These are phyloP conservation scores for Sturnus vulgaris DNA, from an alignment of 2,113 vertebrate species.

Conservation along the genomic window DNA sequence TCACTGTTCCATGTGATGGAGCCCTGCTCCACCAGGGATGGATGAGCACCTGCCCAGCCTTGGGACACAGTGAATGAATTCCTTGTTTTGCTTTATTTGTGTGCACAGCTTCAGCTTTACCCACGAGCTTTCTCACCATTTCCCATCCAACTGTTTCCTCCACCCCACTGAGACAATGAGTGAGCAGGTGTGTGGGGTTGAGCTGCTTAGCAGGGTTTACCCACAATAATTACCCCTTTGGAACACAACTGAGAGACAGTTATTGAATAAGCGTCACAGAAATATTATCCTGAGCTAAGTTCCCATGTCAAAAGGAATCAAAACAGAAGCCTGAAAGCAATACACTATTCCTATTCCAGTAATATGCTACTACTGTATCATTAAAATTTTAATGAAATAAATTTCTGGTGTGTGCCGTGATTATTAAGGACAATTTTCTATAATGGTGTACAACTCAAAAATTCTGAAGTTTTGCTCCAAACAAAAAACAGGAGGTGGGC, in stretches of 20 bases:
- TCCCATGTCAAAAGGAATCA: not conserved
- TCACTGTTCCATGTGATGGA: fast-evolving
- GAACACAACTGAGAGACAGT: not conserved
- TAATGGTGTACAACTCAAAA: not conserved
- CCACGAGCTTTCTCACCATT: fast-evolving
- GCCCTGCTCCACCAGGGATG: not conserved
- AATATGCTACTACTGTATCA: not conserved
- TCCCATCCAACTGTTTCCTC: not conserved
- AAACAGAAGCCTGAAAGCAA: not conserved
- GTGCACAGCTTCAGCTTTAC: not conserved
- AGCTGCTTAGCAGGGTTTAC: not conserved
- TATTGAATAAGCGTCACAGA: not conserved
- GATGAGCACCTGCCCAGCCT: fast-evolving
- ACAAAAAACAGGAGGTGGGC: not conserved
- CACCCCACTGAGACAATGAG: not conserved
- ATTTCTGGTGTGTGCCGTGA: not conserved
- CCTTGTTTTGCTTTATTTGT: not conserved
- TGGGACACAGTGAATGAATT: not conserved
- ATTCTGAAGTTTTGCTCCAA: not conserved
- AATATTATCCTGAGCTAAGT: not conserved
- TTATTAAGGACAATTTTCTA: not conserved
- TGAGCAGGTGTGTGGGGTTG: fast-evolving
- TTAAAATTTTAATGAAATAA: not conserved
- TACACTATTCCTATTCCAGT: not conserved
- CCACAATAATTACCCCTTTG: not conserved